Conservation (phyloP, 2,797 vertebrate genomes). For the Xyrichtys novacula region DNA sequence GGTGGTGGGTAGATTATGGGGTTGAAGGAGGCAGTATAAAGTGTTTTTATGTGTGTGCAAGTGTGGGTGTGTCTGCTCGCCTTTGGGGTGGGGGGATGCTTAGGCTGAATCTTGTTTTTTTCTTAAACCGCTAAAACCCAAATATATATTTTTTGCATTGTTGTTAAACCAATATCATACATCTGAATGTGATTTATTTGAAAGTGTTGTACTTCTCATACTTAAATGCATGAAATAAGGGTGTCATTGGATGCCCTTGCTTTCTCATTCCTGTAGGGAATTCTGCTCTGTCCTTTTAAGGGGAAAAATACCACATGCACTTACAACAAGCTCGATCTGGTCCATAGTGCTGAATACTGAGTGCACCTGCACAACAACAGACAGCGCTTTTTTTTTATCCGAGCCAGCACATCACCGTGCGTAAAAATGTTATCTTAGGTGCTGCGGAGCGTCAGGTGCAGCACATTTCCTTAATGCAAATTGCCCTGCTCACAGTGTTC, state of each 20-base stretch:
- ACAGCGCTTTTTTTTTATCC: slow-evolving; percentile 46
- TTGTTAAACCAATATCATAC: too few relatives aligned
- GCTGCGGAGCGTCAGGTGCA: slow-evolving; percentile 75
- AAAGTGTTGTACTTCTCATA: background rate
- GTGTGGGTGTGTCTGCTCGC: slow-evolving; percentile 31
- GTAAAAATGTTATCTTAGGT: slow-evolving; percentile 67
- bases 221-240: slow-evolving; percentile 6
- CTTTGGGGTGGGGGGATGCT: slow-evolving; percentile 59
- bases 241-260: slow-evolving; percentile 48
- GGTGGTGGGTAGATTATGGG: slow-evolving; percentile 66
- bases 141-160: background rate
- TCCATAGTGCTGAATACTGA: slow-evolving; percentile 7
- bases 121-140: slow-evolving; percentile 35
- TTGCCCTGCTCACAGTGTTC: slow-evolving; percentile 44
- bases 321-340: slow-evolving; percentile 23
- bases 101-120: slow-evolving; percentile 65
- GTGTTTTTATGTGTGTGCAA: slow-evolving; percentile 27
- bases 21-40: slow-evolving; percentile 57
- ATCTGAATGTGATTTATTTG: background rate
- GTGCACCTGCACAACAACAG: slow-evolving; percentile 59
- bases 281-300: slow-evolving; percentile 23
- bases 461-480: slow-evolving; percentile 78
- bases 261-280: slow-evolving; percentile 1
- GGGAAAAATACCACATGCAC: slow-evolving; percentile 4
- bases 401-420: slow-evolving; percentile 61